A percentile compares a stretch with the other conserved stretches of the same genome.
These are phyloP conservation scores for Drosophila limbata DNA, from an alignment of 2,888 invertebrate genomes.

Conservation along the genomic window DNA sequence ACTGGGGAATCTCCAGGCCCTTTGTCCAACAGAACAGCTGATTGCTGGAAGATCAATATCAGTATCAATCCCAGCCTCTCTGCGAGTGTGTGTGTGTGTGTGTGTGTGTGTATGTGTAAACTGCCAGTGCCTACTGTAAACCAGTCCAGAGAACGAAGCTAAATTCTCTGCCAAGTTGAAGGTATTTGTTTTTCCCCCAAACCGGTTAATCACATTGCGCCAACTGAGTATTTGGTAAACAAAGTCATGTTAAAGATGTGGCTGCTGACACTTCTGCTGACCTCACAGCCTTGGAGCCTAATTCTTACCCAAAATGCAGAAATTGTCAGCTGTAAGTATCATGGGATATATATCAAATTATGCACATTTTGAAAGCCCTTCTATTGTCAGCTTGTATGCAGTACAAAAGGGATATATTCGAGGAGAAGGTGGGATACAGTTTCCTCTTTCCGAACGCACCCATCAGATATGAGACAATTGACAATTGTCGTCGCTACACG, in stretches of 20 bases:
- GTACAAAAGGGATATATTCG: conserved; percentile 70
- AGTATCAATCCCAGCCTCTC: not conserved
- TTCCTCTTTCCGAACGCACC: conserved; percentile 59
- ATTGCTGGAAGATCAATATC: conserved; percentile 1
- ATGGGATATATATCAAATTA: not conserved
- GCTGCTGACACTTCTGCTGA: conserved; percentile 27
- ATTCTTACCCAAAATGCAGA: conserved; percentile 22
- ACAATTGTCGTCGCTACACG: conserved; percentile 62
- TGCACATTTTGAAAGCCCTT: not conserved
- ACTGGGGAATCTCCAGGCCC: not conserved
- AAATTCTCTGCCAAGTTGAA: conserved; percentile 24
- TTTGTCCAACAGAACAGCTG: conserved; percentile 23
- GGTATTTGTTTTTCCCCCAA: conserved; percentile 35
- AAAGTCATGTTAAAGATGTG: conserved; percentile 44
- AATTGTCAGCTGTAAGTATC: conserved; percentile 44
- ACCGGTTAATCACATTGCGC: conserved; percentile 42
- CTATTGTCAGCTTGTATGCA: conserved; percentile 54
- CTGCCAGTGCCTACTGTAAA: conserved; percentile 16
- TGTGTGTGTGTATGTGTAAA: not conserved
- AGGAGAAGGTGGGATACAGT: conserved; percentile 61
- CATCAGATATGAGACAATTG: conserved; percentile 50
- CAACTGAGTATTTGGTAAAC: conserved; percentile 36
- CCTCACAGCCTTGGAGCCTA: conserved; percentile 9
- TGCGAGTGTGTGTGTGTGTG: not conserved
- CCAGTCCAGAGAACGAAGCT: conserved; percentile 31